These are phyloP conservation scores for Neofelis nebulosa DNA, from an alignment of 2,113 vertebrate genomes.

Conservation along the genomic window DNA sequence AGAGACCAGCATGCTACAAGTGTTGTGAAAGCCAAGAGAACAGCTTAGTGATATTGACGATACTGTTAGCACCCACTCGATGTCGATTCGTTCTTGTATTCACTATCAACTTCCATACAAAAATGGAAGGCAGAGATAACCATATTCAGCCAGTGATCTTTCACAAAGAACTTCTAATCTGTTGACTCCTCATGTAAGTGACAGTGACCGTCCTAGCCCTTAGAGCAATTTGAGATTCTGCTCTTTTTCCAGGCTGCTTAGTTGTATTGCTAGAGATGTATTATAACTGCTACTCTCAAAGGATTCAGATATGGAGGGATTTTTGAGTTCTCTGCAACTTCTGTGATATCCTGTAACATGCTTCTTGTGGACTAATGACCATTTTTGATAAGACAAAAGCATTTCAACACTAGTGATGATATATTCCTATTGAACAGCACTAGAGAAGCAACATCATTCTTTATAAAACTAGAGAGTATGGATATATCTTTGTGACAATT, in stretches of 20 bases:
- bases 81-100: not conserved
- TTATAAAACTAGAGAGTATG: not conserved
- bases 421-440: not conserved
- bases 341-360: not conserved
- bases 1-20: not conserved
- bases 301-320: not conserved
- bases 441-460: not conserved
- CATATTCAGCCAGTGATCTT: not conserved
- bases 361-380: not conserved
- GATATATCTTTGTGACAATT: conserved; percentile 5
- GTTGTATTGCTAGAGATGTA: not conserved
- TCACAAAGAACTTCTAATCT: not conserved
- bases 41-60: not conserved
- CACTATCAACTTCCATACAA: not conserved
- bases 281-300: not conserved
- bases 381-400: not conserved
- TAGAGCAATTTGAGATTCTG: not conserved
- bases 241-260: not conserved
- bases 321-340: not conserved
- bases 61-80: not conserved
- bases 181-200: not conserved
- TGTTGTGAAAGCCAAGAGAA: not conserved
- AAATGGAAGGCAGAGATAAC: not conserved
- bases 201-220: not conserved
- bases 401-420: not conserved